A percentile compares a stretch with the other conserved stretches of the same genome.
These are phyloP conservation scores for Serrognathus titanus DNA, from an alignment of 2,888 invertebrate species.

Conservation along the genomic window DNA sequence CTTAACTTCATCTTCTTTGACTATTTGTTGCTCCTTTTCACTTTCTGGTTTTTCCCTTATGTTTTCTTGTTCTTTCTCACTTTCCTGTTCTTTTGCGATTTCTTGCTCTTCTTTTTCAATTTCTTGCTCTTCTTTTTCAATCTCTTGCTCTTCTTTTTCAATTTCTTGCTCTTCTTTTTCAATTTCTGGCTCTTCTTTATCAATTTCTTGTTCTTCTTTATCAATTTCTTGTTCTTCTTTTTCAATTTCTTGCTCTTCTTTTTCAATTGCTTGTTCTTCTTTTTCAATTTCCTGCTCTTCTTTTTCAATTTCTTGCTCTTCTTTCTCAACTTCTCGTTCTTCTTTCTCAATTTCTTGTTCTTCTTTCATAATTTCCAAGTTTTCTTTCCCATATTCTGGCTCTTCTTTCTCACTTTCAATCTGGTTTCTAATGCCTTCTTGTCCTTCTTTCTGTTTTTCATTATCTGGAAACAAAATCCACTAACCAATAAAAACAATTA, in stretches of 20 bases:
- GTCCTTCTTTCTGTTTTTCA: conserved; percentile 16
- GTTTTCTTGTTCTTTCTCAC: conserved; percentile 8
- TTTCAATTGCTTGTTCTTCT: conserved; percentile 3
- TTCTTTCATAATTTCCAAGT: background rate
- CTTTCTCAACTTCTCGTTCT: conserved; percentile 24
- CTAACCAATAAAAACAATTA: no score
- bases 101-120: conserved; percentile 22
- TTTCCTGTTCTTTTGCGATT: conserved; percentile 29
- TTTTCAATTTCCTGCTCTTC: conserved; percentile 9
- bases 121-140: conserved; percentile 6
- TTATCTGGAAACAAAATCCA: no score
- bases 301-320: conserved; percentile 29
- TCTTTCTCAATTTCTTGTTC: conserved; percentile 16
- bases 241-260: conserved; percentile 16
- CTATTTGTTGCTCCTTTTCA: background rate
- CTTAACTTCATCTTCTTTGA: background rate
- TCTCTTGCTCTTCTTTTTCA: conserved; percentile 3
- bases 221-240: conserved; percentile 13
- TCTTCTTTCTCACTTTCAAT: conserved; percentile 9
- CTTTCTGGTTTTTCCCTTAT: background rate
- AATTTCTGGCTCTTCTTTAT: conserved; percentile 32
- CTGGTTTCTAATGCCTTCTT: conserved; percentile 13
- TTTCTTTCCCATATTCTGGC: background rate
- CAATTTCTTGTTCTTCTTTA: conserved; percentile 23
- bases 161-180: conserved; percentile 7